Percentiles rank a stretch among this genome's conserved stretches.
Conservation (phyloP, 2,113 vertebrate genomes). For the Antigone vipio region DNA sequence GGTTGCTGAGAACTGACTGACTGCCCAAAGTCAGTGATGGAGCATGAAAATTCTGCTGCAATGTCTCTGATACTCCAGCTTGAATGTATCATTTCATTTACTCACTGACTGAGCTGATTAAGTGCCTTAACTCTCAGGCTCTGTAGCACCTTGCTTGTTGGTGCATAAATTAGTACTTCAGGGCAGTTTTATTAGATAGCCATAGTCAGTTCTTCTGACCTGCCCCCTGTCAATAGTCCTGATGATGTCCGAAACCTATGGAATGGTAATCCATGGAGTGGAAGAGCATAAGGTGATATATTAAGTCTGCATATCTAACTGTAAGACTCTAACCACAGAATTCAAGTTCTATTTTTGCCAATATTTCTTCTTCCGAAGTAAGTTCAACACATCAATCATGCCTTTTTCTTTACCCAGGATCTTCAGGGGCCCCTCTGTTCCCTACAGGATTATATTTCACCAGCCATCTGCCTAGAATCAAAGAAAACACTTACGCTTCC, state of each 20-base stretch:
- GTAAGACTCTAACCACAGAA: not conserved
- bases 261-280: not conserved
- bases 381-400: not conserved
- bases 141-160: not conserved
- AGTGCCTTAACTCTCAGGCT: not conserved
- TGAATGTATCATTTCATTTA: not conserved
- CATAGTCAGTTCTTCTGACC: not conserved
- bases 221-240: not conserved
- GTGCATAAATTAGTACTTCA: not conserved
- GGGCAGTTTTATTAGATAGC: not conserved
- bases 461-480: slow-evolving; percentile 11
- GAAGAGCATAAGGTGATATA: not conserved
- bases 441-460: slow-evolving; percentile 13
- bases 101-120: not conserved
- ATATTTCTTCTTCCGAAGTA: not conserved
- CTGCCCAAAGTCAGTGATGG: not conserved
- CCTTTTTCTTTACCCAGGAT: not conserved
- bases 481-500: not conserved
- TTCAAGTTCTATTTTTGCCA: not conserved
- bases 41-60: not conserved
- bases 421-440: not conserved
- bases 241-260: not conserved
- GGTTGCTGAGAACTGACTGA: not conserved
- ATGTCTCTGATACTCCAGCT: not conserved
- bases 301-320: not conserved